Evolutionary conservation across 2,797 vertebrate genomes (phyloP), one percentile per base, ranked within the genome.

Genomic region (Lepidocolaptes lacrymiger): DNA sequence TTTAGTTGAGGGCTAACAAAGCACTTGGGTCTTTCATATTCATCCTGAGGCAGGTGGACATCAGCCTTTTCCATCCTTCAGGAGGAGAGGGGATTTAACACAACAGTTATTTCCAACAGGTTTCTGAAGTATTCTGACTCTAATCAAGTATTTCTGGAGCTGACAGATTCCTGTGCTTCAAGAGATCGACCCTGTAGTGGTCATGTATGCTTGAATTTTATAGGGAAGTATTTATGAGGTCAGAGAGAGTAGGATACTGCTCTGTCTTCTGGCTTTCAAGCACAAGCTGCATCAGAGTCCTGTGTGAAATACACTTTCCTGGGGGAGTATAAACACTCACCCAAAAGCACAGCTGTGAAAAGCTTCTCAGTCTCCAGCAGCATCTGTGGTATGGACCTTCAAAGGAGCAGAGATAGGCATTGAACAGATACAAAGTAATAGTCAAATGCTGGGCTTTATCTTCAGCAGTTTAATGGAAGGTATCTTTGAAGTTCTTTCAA

Each of bases 91-190:
- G 13, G 8, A 51, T 84, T 76, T 69, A 73, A 74, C 18, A n/a
- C 9, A 52, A 5, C 1, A 1, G 36, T 49, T 80, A 51, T 63
- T 90, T 93, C 46, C 48, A 55, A 14, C 8, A 69, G 17, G 15
- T 79, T 94, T 79, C 69, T 13, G 10, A 55, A 71, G 21, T 66
- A 13, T 83, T 81, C 28, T 62, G n/a, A 36, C 8, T 89, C 30
- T 81, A 83, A 32, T 20, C 10, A 94, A 75, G 28, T 84, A 48
- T 93, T 92, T 91, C 43, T 62, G 63, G 46, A 88, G 36, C 46
- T 75, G 56, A 43, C 28, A 81, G 80, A 92, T 74, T 56, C 34
- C 14, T 1, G 4, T 72, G 10, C 39, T 74, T 87, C 23, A n/a
- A 48, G 61, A 77, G 49, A 34, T 27, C 87, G 52, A 67, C 37